Evolutionary conservation across 2,888 invertebrate species (phyloP), one percentile per base, ranked within the genome.

Genomic region (Ceriagrion tenellum): DNA sequence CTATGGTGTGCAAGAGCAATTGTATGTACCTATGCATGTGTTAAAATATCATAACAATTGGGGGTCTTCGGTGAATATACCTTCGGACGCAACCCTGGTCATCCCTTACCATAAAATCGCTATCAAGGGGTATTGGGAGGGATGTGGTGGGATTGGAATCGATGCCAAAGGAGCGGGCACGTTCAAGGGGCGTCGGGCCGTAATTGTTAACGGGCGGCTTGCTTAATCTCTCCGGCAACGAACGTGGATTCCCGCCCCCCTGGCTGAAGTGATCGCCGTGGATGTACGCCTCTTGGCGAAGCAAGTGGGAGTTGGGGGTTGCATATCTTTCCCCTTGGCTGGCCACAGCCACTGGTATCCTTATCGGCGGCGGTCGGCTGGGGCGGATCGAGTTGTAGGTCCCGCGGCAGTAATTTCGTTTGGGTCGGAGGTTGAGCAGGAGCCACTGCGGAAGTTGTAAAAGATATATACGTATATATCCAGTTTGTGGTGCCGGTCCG

Each of bases 381-480:
- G 13, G 81, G 81, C 4, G 81, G 12, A 20, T 69, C 69, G 20
- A 69, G 69, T 20, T 26, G 69, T 35, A 13, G 6, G 81, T 26
- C 1, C 35, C 81, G 81, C 10, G 8, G 35, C 69, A 26, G 69
- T 69, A 35, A 81, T 81, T 81, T 81, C 30, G 30, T n/a, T 35
- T 1, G 81, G 81, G 81, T 81, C 81, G 81, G 81, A 81, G 81
- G 81, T n/a, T 18, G 69, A 35, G 81, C 81, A n/a, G 69, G 69
- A 69, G 69, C n/a, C 81, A 35, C 35, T 81, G 30, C 16, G 81
- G 81, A n/a, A 26, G 26, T 8, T n/a, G 69, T 69, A 8, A 30
- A 81, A 81, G 81, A 81, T 35, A 16, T 35, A 23, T 59, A 59
- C 13, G 35, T 35, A 16, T 35, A 23, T 59, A 59, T 59, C 69